Evolutionary conservation across 2,113 vertebrate species (phyloP).

Genomic region (Machaerirhynchus nigripectus): DNA sequence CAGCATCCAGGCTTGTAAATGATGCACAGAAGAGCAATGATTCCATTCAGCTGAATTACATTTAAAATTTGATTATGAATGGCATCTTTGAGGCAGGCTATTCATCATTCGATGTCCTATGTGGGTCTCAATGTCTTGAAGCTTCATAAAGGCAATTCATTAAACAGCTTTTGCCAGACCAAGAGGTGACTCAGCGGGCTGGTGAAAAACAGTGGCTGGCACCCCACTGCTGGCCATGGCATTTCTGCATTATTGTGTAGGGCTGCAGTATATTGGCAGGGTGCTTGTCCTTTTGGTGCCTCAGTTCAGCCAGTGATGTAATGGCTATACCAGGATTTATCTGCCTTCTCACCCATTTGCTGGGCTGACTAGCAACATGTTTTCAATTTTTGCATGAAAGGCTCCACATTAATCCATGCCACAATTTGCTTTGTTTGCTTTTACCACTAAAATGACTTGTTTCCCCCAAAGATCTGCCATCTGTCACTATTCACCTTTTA

Average conservation of each 20-base stretch:
- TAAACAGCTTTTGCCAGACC: conserved; percentile 58
- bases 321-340: neutral
- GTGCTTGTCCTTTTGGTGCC: neutral
- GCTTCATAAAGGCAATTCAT: conserved; percentile 68
- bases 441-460: conserved; percentile 53
- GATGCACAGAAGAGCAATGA: conserved; percentile 25
- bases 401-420: conserved; percentile 54
- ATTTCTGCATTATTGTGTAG: neutral
- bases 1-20: neutral
- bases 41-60: conserved; percentile 55
- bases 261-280: neutral
- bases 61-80: conserved; percentile 72
- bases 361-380: neutral
- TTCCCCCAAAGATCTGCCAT: conserved; percentile 55
- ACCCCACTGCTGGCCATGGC: neutral
- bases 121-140: conserved; percentile 42
- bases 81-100: conserved; percentile 56
- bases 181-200: neutral
- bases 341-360: neutral
- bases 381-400: conserved; percentile 57
- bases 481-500: conserved; percentile 59
- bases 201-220: neutral
- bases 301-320: neutral
- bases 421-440: conserved; percentile 51
- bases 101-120: conserved; percentile 64